Percentiles rank a stretch among this genome's conserved stretches.
Evolutionary conservation across 2,797 vertebrate genomes (phyloP).

Genomic region (Acrossocheilus fasciatus): DNA sequence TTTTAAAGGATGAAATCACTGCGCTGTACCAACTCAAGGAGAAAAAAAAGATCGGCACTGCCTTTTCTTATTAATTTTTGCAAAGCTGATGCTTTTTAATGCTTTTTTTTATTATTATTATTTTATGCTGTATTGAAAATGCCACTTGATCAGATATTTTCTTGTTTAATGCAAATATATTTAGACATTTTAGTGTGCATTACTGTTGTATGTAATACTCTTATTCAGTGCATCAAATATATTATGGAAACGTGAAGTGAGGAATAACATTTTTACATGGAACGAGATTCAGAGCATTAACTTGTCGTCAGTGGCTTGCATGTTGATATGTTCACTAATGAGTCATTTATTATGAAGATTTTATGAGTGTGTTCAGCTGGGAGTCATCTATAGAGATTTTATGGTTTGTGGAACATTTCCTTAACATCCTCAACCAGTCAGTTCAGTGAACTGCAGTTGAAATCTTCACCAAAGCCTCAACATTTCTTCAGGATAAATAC

Average conservation of each 20-base stretch:
- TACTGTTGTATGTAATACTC: neutral
- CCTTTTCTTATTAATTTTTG: too few species aligned
- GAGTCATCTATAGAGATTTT: constrained; percentile 27
- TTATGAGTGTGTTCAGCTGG: constrained; percentile 8
- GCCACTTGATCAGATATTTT: neutral
- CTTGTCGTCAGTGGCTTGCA: neutral
- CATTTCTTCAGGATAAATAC: constrained; percentile 26
- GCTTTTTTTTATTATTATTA: too few species aligned
- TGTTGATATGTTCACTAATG: constrained; percentile 10
- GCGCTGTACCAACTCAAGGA: too few species aligned
- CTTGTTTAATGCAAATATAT: neutral
- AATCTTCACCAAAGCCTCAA: constrained; percentile 11
- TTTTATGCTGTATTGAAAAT: neutral
- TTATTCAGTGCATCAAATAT: neutral
- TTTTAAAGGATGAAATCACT: too few species aligned
- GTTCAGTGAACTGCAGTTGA: neutral
- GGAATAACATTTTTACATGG: neutral
- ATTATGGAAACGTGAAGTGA: neutral
- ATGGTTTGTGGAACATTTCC: constrained; percentile 23
- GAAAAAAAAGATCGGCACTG: too few species aligned
- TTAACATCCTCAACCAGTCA: constrained; percentile 15
- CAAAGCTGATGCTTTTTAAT: too few species aligned
- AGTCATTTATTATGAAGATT: neutral
- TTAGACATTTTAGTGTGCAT: neutral
- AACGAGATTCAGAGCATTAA: neutral